A percentile compares a stretch with the other conserved stretches of the same genome.
phyloP scores from a whole-genome alignment of 2,113 vertebrate genomes.

The Deroptyus accipitrinus region DNA sequence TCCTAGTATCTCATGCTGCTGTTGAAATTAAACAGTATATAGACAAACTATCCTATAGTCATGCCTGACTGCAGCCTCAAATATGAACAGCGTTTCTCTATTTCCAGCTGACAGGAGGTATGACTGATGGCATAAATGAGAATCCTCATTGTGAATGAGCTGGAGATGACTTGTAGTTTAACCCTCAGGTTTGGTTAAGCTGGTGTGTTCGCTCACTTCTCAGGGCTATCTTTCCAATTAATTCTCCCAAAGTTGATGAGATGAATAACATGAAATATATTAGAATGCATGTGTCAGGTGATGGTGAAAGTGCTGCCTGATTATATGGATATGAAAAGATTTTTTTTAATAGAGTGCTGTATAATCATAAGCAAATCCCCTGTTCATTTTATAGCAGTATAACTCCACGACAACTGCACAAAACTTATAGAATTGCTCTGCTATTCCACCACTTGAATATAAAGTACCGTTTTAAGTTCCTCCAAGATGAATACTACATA shows the following conservation, averaged over 20 bases:
- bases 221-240: slow-evolving; percentile 21
- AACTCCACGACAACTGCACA: not conserved
- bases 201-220: not conserved
- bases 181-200: not conserved
- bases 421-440: not conserved
- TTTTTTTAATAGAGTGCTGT: not conserved
- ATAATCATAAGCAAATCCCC: not conserved
- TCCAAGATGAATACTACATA: not conserved
- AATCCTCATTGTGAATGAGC: not conserved
- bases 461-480: not conserved
- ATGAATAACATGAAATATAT: not conserved
- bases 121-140: slow-evolving; percentile 9
- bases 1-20: not conserved
- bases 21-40: not conserved
- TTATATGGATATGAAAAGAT: not conserved
- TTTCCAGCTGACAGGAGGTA: slow-evolving; percentile 32
- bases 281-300: not conserved
- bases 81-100: not conserved
- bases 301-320: not conserved
- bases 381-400: not conserved
- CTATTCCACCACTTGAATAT: not conserved
- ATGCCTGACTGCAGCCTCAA: not conserved
- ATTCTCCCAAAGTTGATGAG: not conserved
- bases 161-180: not conserved
- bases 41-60: slow-evolving; percentile 12